Base-by-base conservation (phyloP, 2,113 vertebrate genomes). In the Anolis sagrei region DNA sequence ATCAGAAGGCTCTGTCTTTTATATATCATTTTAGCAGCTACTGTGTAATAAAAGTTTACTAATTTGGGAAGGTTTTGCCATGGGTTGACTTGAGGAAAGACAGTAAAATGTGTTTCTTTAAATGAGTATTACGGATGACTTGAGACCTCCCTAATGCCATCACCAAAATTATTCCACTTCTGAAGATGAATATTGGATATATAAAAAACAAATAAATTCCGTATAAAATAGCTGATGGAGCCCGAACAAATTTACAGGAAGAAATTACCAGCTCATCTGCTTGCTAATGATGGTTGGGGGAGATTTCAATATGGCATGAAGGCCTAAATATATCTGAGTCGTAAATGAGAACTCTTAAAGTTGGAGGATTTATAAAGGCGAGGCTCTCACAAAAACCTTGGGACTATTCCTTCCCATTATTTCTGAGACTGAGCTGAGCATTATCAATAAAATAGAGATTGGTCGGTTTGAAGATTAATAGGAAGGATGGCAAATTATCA, bases 401-500 rank as follows among this genome's bases (percentile, higher is more conserved):
- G 44, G 87, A 74, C 81, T n/a, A 51, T 86, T 91, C 54, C 87
- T 73, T 86, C 58, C 83, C 77, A 79, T 94, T 91, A 90, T 93
- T 93, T 86, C 84, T 90, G 68, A 77, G 86, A 89, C 89, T 70
- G 1, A 87, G 62, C 91, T 69, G 76, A 90, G 91, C 83, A 88
- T 58, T 73, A 86, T 78, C 72, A 36, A 79, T 86, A 79, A 89
- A 93, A 91, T 85, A 79, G 85, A 92, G 89, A 88, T 78, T 85
- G 74, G 84, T 64, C 83, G 82, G 66, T 85, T 89, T 82, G 89
- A 91, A 90, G 91, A 91, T 90, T 89, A 92, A 87, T 90, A 87
- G 66, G n/a, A 91, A 88, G 84, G 92, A 90, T 84, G 87, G 86
- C 85, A 93, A 94, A 92, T 93, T 91, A 85, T 93, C 89, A 81